Conservation (phyloP, 2,113 vertebrate genomes). For the Alouatta palliata region DNA sequence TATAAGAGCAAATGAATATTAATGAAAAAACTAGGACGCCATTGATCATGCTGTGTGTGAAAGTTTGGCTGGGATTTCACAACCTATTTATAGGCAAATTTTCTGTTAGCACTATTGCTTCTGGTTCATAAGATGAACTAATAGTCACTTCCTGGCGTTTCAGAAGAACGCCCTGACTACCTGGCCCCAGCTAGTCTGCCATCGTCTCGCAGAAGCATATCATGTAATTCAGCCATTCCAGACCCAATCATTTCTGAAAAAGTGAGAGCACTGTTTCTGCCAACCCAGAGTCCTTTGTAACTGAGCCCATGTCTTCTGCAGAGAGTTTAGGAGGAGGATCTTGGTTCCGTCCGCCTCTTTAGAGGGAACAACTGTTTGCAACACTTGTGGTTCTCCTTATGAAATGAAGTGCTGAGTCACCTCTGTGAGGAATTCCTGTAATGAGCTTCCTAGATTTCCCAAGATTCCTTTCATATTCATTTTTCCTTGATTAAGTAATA, state of each 20-base stretch:
- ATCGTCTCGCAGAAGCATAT: background rate
- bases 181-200: background rate
- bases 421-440: conserved; percentile 25
- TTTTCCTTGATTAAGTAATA: conserved; percentile 60
- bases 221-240: background rate
- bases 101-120: background rate
- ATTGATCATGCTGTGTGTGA: background rate
- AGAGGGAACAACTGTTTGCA: background rate
- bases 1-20: background rate
- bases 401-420: conserved; percentile 51
- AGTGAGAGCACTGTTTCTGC: background rate
- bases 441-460: conserved; percentile 64
- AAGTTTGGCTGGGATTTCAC: background rate
- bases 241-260: background rate
- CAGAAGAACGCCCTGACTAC: background rate
- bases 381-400: conserved; percentile 61
- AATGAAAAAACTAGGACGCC: background rate
- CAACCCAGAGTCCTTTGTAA: background rate
- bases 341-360: background rate
- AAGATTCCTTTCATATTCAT: conserved; percentile 28
- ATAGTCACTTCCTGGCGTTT: background rate
- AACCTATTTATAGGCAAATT: background rate
- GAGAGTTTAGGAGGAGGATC: background rate
- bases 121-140: background rate
- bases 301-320: background rate